Conservation (phyloP, 2,888 invertebrate species). For the Diaphora mendica region DNA sequence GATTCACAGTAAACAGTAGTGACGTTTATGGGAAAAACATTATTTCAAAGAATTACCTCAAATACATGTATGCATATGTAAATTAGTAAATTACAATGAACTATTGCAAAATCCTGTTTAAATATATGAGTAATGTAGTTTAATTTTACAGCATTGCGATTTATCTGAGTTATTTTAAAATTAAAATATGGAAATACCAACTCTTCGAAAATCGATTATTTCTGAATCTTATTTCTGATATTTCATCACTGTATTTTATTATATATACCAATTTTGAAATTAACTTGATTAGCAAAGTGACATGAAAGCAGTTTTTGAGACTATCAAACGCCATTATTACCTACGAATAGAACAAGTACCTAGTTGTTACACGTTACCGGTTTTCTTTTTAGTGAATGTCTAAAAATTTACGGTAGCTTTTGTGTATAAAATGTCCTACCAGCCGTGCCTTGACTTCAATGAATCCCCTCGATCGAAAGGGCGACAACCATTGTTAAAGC, state of each 20-base stretch:
- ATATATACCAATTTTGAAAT: not conserved
- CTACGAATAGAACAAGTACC: conserved; percentile 47
- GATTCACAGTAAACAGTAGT: conserved; percentile 17
- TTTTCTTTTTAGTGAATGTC: conserved; percentile 44
- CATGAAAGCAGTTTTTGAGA: not conserved
- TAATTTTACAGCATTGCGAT: conserved; percentile 6
- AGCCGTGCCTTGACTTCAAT: conserved; percentile 64
- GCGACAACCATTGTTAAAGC: conserved; percentile 75
- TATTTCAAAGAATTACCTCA: conserved; percentile 28
- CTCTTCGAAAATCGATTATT: not conserved
- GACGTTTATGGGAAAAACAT: conserved; percentile 29
- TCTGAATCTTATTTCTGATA: not conserved
- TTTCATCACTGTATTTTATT: not conserved
- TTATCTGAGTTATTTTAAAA: not conserved
- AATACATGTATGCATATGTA: conserved; percentile 23
- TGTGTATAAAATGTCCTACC: conserved; percentile 54
- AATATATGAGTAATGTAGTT: not conserved
- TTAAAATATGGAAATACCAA: not conserved
- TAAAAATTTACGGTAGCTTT: conserved; percentile 46
- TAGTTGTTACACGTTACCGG: conserved; percentile 46
- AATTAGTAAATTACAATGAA: conserved; percentile 17
- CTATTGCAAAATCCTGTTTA: not conserved
- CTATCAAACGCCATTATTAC: not conserved
- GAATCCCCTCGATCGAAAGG: conserved; percentile 65
- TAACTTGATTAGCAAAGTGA: not conserved